Evolutionary conservation across 2,797 vertebrate genomes (phyloP).

Genomic region (Sorex maritimensis): DNA sequence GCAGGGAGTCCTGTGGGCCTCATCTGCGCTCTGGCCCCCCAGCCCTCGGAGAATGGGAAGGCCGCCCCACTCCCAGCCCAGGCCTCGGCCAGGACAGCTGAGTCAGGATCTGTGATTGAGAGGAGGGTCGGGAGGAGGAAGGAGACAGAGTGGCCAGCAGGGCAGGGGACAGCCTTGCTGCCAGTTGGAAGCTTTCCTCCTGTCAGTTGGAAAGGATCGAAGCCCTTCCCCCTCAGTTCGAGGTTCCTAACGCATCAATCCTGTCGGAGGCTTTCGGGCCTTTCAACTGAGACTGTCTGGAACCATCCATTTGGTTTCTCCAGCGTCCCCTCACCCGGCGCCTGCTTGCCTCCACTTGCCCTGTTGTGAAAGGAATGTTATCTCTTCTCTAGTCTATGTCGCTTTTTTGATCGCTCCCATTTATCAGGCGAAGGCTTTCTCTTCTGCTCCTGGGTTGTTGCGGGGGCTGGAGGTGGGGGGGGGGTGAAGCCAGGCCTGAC

Average conservation of each 20-base stretch:
- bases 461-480: no score
- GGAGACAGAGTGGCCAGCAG: not conserved
- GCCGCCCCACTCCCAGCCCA: not conserved
- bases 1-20: no score
- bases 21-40: no score
- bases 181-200: not conserved
- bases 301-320: not conserved
- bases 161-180: no score
- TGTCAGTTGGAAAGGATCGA: no score
- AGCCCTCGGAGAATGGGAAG: not conserved
- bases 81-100: not conserved
- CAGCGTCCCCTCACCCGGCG: not conserved
- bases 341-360: not conserved
- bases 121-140: not conserved
- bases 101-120: not conserved
- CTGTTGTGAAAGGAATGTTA: no score
- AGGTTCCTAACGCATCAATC: no score
- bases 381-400: no score
- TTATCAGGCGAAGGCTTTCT: not conserved
- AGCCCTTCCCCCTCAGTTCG: no score
- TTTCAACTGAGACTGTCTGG: not conserved
- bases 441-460: not conserved
- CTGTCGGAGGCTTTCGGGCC: not conserved
- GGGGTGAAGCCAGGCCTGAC: no score
- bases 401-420: not conserved